These are phyloP conservation scores for Cataglyphis altisquamis DNA, from an alignment of 2,888 invertebrate genomes.

Conservation along the genomic window DNA sequence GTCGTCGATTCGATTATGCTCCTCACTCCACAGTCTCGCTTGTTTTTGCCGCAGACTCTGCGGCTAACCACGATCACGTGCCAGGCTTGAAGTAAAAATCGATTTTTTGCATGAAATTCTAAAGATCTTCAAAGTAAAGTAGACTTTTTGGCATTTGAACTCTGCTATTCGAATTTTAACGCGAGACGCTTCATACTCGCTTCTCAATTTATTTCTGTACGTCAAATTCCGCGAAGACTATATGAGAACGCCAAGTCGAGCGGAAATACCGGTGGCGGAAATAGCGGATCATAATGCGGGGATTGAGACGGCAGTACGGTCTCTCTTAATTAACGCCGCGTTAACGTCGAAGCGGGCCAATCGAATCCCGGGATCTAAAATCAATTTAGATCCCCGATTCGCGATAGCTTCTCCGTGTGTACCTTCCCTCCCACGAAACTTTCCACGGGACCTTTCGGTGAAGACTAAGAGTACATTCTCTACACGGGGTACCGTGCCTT, in stretches of 20 bases:
- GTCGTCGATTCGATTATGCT: slow-evolving; percentile 46
- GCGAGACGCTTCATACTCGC: neutral
- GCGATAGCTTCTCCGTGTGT: slow-evolving; percentile 71
- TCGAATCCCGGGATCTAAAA: slow-evolving; percentile 81
- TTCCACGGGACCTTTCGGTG: slow-evolving; percentile 31
- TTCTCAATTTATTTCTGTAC: neutral
- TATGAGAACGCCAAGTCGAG: neutral
- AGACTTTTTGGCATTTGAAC: neutral
- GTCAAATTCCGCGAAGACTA: neutral
- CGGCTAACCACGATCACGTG: slow-evolving; percentile 27
- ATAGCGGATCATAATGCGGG: slow-evolving; percentile 67
- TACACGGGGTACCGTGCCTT: slow-evolving; percentile 46
- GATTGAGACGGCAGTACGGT: slow-evolving; percentile 78
- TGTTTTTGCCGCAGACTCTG: slow-evolving; percentile 7
- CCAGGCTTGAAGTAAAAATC: slow-evolving; percentile 22
- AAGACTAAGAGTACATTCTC: slow-evolving; percentile 46
- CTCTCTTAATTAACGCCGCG: slow-evolving; percentile 81
- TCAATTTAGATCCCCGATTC: slow-evolving; percentile 80
- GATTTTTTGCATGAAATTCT: slow-evolving; percentile 3
- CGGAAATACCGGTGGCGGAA: slow-evolving; percentile 2
- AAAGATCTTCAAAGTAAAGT: neutral
- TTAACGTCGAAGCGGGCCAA: slow-evolving; percentile 75
- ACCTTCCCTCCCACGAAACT: slow-evolving; percentile 54
- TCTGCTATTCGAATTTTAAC: neutral
- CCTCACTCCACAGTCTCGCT: slow-evolving; percentile 13